phyloP scores from a whole-genome alignment of 2,797 vertebrate species.

The Rhinichthys osculus region DNA sequence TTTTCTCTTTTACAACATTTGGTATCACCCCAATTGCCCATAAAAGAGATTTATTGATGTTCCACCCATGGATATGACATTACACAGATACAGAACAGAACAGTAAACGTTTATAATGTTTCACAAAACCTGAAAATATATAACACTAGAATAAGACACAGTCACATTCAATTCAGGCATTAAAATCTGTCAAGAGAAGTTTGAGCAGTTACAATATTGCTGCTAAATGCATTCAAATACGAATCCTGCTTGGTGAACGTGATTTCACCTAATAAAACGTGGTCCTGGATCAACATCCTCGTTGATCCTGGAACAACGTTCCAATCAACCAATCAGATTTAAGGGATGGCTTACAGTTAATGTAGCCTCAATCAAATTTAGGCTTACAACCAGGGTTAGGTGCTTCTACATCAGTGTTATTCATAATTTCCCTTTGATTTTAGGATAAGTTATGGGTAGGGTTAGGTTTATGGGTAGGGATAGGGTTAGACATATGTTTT shows the following conservation, averaged over 20 bases:
- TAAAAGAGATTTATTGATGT: conserved; percentile 43
- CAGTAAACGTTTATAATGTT: conserved; percentile 25
- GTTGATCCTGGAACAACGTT: not conserved
- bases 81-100: conserved; percentile 30
- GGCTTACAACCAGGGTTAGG: not conserved
- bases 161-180: conserved; percentile 20
- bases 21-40: conserved; percentile 20
- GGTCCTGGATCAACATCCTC: not conserved
- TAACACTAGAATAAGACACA: not conserved
- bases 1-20: conserved; percentile 40
- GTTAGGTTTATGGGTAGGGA: not conserved
- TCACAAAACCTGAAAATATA: conserved; percentile 26
- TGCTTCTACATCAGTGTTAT: not conserved
- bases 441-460: not conserved
- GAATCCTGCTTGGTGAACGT: not conserved
- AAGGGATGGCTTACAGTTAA: not conserved
- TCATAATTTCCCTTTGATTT: not conserved
- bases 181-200: not conserved
- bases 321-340: not conserved
- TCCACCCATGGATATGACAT: conserved; percentile 19
- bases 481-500: not conserved
- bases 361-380: not conserved
- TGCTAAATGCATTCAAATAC: not conserved
- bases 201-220: not conserved
- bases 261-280: not conserved